Conservation (phyloP, 2,888 invertebrate genomes). For the Acanthosepion pharaonis region DNA sequence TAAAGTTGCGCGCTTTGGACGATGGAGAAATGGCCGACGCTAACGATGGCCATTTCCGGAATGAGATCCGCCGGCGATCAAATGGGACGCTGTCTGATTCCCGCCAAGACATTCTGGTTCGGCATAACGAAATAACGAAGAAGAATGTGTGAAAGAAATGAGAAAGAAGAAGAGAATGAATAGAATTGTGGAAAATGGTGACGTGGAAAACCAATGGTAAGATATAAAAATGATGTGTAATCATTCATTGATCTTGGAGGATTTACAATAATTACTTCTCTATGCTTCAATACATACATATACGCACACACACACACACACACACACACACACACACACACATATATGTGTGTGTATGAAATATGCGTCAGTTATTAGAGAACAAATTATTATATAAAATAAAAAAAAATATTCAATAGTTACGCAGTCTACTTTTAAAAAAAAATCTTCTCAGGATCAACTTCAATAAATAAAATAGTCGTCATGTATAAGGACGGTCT, state of each 20-base stretch:
- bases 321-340: background rate
- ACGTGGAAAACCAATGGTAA: background rate
- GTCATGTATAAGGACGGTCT: no score
- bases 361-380: no score
- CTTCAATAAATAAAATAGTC: no score
- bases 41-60: background rate
- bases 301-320: background rate
- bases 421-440: no score
- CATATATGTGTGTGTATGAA: background rate
- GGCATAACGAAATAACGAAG: background rate
- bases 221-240: background rate
- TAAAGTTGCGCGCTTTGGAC: background rate
- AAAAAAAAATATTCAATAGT: no score
- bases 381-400: no score
- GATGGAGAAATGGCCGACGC: background rate
- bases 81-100: constrained; percentile 2
- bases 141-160: background rate
- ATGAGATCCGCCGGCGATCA: background rate
- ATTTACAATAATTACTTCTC: background rate
- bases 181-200: background rate
- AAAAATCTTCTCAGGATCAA: no score
- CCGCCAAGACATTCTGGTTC: background rate
- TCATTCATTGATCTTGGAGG: background rate
- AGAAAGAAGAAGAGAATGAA: background rate
- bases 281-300: background rate